Conservation (phyloP, 2,888 invertebrate genomes). For the Spatulosminthurus flaviceps region DNA sequence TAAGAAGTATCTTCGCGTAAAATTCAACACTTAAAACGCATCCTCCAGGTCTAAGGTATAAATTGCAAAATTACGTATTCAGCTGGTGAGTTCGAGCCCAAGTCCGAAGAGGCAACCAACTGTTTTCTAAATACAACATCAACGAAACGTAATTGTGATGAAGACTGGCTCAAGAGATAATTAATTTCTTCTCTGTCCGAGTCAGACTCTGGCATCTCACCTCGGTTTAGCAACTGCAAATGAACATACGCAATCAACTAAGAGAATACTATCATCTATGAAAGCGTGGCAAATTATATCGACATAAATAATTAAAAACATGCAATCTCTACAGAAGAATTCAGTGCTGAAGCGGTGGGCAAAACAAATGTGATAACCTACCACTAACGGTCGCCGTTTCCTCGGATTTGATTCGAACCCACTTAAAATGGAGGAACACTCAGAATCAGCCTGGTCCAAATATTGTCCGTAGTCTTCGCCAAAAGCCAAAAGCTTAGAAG, state of each 20-base stretch:
- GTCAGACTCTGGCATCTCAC: conserved; percentile 62
- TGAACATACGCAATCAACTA: neutral
- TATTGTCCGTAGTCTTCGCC: conserved; percentile 63
- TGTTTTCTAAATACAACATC: conserved; percentile 58
- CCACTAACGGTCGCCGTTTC: conserved; percentile 53
- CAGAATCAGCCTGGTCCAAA: conserved; percentile 60
- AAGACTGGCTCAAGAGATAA: conserved; percentile 60
- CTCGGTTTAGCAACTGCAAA: conserved; percentile 57
- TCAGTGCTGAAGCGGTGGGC: neutral
- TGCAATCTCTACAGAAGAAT: conserved; percentile 9
- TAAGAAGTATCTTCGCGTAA: too few relatives aligned
- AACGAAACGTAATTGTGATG: conserved; percentile 59
- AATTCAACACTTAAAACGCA: too few relatives aligned
- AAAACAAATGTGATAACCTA: conserved; percentile 8
- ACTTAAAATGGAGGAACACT: conserved; percentile 60
- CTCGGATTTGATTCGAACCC: conserved; percentile 60
- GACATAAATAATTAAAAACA: too few relatives aligned
- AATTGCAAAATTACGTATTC: conserved; percentile 56
- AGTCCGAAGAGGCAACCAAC: conserved; percentile 50
- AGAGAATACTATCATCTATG: neutral
- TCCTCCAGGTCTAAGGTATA: too few relatives aligned
- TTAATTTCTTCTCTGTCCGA: conserved; percentile 63
- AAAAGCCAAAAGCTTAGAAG: conserved; percentile 61
- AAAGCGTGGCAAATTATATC: neutral
- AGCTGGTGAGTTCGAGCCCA: conserved; percentile 52